Evolutionary conservation across 2,888 invertebrate genomes (phyloP).

Genomic region (Monoplex corrugatus): DNA sequence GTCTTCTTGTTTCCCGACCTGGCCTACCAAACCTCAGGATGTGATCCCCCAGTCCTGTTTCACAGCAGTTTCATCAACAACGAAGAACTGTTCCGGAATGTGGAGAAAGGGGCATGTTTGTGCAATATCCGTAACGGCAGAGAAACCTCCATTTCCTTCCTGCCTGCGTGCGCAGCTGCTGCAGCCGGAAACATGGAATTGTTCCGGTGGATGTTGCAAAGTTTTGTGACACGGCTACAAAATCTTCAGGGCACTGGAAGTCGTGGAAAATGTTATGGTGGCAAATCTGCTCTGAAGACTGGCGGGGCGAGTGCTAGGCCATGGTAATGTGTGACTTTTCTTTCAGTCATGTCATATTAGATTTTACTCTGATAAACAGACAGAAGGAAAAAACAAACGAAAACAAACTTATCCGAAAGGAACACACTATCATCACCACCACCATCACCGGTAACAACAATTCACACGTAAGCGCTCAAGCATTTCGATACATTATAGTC

Average conservation of each 20-base stretch:
- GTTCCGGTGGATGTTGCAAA: slow-evolving; percentile 21
- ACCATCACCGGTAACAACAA: too few relatives aligned
- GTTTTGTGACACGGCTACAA: neutral
- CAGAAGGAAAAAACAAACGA: too few relatives aligned
- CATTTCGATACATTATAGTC: too few relatives aligned
- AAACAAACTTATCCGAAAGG: too few relatives aligned
- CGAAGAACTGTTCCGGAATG: neutral
- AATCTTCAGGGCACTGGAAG: neutral
- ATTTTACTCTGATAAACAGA: too few relatives aligned
- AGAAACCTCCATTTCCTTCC: neutral
- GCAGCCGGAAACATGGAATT: slow-evolving; percentile 26
- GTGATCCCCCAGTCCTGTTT: neutral
- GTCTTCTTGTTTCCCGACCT: neutral
- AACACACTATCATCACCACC: too few relatives aligned
- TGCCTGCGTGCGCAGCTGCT: slow-evolving; percentile 39
- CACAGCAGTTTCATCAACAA: neutral
- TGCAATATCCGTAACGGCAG: neutral
- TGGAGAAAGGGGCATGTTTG: neutral
- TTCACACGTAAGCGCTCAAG: too few relatives aligned
- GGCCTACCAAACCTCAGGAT: neutral
- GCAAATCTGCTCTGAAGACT: neutral
- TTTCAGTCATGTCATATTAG: too few relatives aligned
- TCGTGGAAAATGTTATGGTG: neutral
- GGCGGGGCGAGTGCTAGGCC: neutral
- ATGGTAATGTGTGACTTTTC: too few relatives aligned